Evolutionary conservation across 2,797 vertebrate genomes (phyloP).

Genomic region (Odontamblyopus lacepedii): DNA sequence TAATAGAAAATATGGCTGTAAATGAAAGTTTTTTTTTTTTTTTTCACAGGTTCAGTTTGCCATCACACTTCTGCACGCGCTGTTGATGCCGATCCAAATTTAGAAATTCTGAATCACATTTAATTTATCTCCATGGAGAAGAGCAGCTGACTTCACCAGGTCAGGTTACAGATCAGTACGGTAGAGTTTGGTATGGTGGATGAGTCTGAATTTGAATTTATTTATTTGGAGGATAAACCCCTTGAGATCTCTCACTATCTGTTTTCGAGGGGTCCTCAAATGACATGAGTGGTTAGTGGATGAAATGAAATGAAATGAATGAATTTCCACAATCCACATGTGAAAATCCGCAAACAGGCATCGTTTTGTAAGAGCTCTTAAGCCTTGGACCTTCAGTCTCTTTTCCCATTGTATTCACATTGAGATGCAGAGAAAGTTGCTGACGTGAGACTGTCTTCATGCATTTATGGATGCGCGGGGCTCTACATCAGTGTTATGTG

Average conservation of each 20-base stretch:
- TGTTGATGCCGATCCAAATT: neutral
- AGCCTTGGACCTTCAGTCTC: neutral
- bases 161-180: no score
- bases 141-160: no score
- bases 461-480: constrained; percentile 55
- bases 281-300: no score
- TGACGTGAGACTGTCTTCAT: constrained; percentile 58
- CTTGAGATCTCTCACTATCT: no score
- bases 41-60: constrained; percentile 1
- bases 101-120: no score
- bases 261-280: no score
- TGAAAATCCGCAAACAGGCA: neutral
- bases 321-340: neutral
- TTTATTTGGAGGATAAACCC: no score
- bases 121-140: no score
- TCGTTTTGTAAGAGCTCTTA: neutral
- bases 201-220: no score
- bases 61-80: neutral
- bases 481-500: constrained; percentile 44
- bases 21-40: neutral
- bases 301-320: no score
- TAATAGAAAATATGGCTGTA: neutral
- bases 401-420: constrained; percentile 20
- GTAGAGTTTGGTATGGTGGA: no score
- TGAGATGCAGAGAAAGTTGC: constrained; percentile 45